A percentile compares a stretch with the other conserved stretches of the same genome.
These are phyloP conservation scores for Subacronicta megacephala DNA, from an alignment of 2,888 invertebrate species.

Conservation along the genomic window DNA sequence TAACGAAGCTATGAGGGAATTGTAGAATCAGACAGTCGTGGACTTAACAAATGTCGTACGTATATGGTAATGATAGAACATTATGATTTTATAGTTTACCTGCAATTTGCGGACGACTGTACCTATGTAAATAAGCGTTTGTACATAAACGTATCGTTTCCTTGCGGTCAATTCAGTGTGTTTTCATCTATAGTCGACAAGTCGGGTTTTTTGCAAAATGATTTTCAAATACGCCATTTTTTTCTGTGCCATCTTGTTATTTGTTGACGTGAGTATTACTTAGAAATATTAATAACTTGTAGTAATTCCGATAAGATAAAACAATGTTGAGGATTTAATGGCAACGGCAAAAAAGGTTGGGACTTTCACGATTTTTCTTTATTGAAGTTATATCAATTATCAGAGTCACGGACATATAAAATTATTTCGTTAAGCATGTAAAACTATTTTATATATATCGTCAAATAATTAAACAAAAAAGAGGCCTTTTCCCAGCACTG, in stretches of 20 bases:
- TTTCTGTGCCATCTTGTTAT: conserved; percentile 55
- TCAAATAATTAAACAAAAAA: too few species aligned
- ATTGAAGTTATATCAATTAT: too few species aligned
- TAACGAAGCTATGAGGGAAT: too few species aligned
- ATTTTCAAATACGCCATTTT: conserved; percentile 50
- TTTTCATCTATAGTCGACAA: conserved; percentile 26
- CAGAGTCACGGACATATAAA: too few species aligned
- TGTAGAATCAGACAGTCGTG: neutral
- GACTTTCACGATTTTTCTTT: too few species aligned
- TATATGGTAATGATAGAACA: conserved; percentile 2
- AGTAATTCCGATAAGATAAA: conserved; percentile 20
- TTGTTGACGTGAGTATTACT: conserved; percentile 62
- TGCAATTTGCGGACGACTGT: conserved; percentile 38
- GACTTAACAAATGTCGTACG: neutral
- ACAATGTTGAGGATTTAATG: conserved; percentile 7
- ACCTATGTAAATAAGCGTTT: conserved; percentile 44
- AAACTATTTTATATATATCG: too few species aligned
- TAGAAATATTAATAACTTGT: neutral
- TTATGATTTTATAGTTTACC: conserved; percentile 15
- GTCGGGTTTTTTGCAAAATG: conserved; percentile 46
- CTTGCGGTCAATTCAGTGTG: conserved; percentile 41
- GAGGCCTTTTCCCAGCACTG: too few species aligned
- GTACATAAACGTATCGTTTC: conserved; percentile 50
- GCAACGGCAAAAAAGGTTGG: neutral
- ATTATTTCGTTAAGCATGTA: too few species aligned